Percentiles rank a stretch among this genome's conserved stretches.
These are phyloP conservation scores for Acleris laterana DNA, from an alignment of 2,888 invertebrate genomes.

Conservation along the genomic window DNA sequence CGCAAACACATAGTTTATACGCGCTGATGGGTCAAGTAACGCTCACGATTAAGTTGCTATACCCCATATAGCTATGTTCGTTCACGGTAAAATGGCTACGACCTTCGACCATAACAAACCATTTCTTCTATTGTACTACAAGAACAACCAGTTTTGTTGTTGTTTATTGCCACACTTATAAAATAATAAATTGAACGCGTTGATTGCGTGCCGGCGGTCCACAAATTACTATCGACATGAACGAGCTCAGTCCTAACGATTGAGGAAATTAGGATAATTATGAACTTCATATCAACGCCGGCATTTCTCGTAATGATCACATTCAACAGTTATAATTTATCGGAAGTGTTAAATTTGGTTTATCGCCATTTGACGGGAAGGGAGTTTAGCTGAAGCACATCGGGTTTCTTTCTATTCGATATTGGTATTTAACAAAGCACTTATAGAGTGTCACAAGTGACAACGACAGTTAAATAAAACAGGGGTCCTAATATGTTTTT, in stretches of 20 bases:
- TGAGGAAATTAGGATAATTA: conserved; percentile 61
- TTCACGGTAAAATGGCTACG: neutral
- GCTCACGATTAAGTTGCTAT: too few species aligned
- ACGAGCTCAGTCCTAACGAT: conserved; percentile 53
- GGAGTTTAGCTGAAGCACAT: neutral
- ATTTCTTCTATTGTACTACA: conserved; percentile 28
- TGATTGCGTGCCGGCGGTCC: conserved; percentile 56
- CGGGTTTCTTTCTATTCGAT: neutral
- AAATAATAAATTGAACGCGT: conserved; percentile 40
- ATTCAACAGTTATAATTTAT: conserved; percentile 41
- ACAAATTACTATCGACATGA: conserved; percentile 61
- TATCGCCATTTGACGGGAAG: neutral
- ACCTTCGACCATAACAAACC: conserved; percentile 22
- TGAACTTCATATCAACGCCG: conserved; percentile 54
- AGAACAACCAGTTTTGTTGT: conserved; percentile 29
- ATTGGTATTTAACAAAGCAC: too few species aligned
- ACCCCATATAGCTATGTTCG: neutral
- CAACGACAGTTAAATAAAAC: too few species aligned
- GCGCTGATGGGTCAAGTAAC: too few species aligned
- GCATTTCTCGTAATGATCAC: conserved; percentile 52
- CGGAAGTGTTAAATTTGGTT: conserved; percentile 6
- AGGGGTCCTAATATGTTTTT: too few species aligned
- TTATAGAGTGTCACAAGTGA: too few species aligned
- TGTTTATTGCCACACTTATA: conserved; percentile 36
- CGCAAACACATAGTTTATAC: too few species aligned